Evolutionary conservation across 1,140 invertebrate genomes (phyloP), one percentile per base, ranked within the genome.

Genomic region (Phthorimaea operculella): DNA sequence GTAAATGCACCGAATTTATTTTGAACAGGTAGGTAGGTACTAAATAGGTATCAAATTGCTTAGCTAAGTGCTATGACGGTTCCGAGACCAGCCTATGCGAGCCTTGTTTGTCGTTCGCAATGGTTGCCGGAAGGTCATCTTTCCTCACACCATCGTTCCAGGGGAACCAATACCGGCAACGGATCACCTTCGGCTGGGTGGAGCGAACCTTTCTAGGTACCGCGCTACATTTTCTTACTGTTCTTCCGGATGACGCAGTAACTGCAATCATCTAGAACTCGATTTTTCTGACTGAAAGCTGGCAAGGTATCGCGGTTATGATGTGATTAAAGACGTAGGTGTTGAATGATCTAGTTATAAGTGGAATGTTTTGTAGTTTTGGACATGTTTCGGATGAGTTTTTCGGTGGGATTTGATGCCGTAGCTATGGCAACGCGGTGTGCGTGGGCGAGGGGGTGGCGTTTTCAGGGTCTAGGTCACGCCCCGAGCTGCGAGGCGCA

Each of bases 401-500:
- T 39, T 55, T 51, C 57, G 36, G 7, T 18, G 18, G 50, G 36
- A 56, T 59, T 56, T 49, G 51, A 54, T 39, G n/a, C 15, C 18
- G 76, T 84, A 70, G 53, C 76, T 65, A 81, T 83, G 66, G 72
- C 16, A 68, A 84, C 74, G 16, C 42, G 61, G 61, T 70, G 52
- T 66, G 74, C 70, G 79, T 79, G 72, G 80, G 82, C 73, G 69
- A 72, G 66, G 66, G 75, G 82, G 78, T 76, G 75, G 60, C 64
- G 66, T 71, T 82, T 80, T 83, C 83, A 86, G 79, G 85, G 85
- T 86, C 85, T 86, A 86, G 85, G 85, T 86, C 81, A 85, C 85
- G 85, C 83, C 83, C 82, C 70, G 67, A 65, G 49, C 49, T 28
- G 34, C n/a, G 55, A 28, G 21, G 72, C 79, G 79, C 77, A 68